Conservation (phyloP, 2,797 vertebrate genomes). For the Buphagus erythrorhynchus region DNA sequence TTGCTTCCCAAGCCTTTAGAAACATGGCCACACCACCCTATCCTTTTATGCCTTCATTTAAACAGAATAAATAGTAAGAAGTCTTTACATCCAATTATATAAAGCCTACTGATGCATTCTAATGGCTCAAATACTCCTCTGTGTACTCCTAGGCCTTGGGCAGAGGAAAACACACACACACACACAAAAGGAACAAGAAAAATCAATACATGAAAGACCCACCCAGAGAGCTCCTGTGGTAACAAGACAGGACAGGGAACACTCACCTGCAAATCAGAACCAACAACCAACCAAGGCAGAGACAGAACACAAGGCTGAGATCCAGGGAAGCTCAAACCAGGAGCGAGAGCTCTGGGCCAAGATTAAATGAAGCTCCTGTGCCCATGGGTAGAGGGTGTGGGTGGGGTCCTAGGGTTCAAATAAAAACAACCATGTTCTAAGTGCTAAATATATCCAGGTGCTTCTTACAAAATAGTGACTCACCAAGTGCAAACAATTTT, state of each 20-base stretch:
- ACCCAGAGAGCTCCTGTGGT: accelerated
- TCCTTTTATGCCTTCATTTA: neutral
- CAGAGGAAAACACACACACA: neutral
- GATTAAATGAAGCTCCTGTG: neutral
- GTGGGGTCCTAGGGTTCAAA: neutral
- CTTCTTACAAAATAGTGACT: neutral
- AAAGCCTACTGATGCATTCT: neutral
- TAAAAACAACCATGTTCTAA: neutral
- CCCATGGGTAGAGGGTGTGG: neutral
- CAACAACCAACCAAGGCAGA: accelerated
- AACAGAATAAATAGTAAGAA: neutral
- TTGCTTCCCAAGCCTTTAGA: neutral
- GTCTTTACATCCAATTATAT: neutral
- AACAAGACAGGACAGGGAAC: accelerated
- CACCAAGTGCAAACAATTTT: neutral
- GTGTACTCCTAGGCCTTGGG: neutral
- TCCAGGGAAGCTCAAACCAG: accelerated
- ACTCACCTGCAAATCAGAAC: accelerated
- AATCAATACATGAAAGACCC: accelerated
- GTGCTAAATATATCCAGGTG: neutral
- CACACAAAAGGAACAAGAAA: neutral
- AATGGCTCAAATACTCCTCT: neutral
- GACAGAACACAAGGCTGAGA: accelerated
- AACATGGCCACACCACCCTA: accelerated
- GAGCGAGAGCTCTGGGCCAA: accelerated